Percentiles rank a stretch among this genome's conserved stretches.
These are phyloP conservation scores for Drosophila melanica DNA, from an alignment of 1,140 invertebrate species.

Conservation along the genomic window DNA sequence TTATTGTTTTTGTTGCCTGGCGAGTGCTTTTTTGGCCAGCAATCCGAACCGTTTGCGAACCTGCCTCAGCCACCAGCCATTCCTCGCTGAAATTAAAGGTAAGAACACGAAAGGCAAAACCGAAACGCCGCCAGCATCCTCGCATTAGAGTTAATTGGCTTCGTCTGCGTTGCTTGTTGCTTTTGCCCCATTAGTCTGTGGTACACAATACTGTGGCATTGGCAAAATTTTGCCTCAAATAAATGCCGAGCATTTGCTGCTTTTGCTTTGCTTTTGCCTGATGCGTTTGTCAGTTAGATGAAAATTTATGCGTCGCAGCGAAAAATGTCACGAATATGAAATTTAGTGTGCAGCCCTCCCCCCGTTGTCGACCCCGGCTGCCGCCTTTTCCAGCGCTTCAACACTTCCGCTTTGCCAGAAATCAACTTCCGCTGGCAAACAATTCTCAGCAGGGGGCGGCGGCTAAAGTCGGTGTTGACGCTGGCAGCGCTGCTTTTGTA, in stretches of 20 bases:
- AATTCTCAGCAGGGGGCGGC: conserved; percentile 54
- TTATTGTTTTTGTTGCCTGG: not conserved
- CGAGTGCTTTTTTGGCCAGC: conserved; percentile 35
- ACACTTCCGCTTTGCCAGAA: conserved; percentile 72
- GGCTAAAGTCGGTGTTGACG: not conserved
- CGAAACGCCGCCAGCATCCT: conserved; percentile 14
- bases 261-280: conserved; percentile 20
- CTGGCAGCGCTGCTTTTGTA: conserved; percentile 30
- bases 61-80: conserved; percentile 24
- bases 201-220: conserved; percentile 1
- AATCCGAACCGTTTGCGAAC: conserved; percentile 25
- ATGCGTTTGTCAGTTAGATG: conserved; percentile 49
- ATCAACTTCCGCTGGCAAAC: conserved; percentile 72
- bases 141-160: conserved; percentile 68
- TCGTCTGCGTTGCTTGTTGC: conserved; percentile 26
- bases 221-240: not conserved
- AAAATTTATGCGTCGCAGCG: conserved; percentile 62
- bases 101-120: conserved; percentile 31
- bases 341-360: conserved; percentile 36
- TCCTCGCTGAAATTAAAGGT: conserved; percentile 46
- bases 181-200: conserved; percentile 12
- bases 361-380: conserved; percentile 6
- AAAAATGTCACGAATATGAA: conserved; percentile 52
- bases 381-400: conserved; percentile 38
- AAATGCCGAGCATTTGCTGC: conserved; percentile 4